These are phyloP conservation scores for Haliclystus octoradiatus DNA, from an alignment of 30 jellyfish, hydroid and myxozoan genomes.

Conservation along the genomic window DNA sequence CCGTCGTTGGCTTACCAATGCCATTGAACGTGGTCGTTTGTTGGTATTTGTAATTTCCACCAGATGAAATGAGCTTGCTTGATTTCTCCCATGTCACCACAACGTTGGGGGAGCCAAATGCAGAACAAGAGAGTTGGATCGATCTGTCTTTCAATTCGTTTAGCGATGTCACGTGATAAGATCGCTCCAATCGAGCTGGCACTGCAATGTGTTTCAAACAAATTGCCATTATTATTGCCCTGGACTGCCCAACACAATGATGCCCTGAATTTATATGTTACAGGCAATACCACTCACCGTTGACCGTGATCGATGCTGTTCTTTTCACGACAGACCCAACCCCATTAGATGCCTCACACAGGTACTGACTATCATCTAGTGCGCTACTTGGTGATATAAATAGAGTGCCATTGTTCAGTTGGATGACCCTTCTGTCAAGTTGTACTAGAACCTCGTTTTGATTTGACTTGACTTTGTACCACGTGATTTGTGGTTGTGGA, in stretches of 20 bases:
- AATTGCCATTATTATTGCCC: background rate
- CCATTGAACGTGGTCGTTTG: background rate
- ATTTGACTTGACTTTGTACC: constrained; percentile 34
- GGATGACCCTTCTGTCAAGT: constrained; percentile 38
- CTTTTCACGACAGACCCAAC: constrained; percentile 41
- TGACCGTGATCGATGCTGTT: constrained; percentile 32
- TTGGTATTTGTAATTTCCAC: constrained; percentile 20
- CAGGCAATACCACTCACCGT: constrained; percentile 26
- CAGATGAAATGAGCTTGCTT: constrained; percentile 9
- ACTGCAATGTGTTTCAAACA: too few species aligned
- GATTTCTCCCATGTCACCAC: constrained; percentile 46
- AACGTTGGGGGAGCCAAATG: constrained; percentile 61
- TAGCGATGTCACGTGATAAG: constrained; percentile 8
- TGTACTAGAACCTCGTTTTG: background rate
- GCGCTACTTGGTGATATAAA: constrained; percentile 30
- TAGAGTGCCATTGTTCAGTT: constrained; percentile 62
- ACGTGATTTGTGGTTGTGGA: constrained; percentile 85
- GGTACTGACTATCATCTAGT: constrained; percentile 56
- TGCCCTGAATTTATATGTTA: background rate
- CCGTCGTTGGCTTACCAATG: constrained; percentile 30
- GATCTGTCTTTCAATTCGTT: constrained; percentile 33
- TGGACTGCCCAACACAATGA: background rate
- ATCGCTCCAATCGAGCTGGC: constrained; percentile 56
- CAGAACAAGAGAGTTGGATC: constrained; percentile 39
- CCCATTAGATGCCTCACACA: constrained; percentile 66